Base-by-base conservation (phyloP, 2,113 vertebrate species). In the Pterocles burchelli region DNA sequence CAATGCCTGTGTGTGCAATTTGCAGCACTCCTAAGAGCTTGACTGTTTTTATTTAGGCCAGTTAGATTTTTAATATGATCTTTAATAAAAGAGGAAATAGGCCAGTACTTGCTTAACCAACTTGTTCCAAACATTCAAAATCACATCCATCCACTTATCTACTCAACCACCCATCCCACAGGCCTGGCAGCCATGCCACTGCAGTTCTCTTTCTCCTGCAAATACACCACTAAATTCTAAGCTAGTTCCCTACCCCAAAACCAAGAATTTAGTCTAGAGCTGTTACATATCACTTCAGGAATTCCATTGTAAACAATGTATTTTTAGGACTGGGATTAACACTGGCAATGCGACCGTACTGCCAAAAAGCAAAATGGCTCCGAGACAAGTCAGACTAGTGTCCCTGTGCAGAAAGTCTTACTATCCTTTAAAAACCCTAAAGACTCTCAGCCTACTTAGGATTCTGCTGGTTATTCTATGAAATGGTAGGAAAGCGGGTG, bases 1-100 rank as follows among this genome's bases (percentile, higher is more conserved):
- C 48, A 66, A 22, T 0, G 10, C 36, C 17, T 10, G 16, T 0
- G 16, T 0, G 1, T 22, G 43, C 51, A 14, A 26, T 15, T 10
- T 11, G 55, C 43, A 76, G 34, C 10, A 6, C 33, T 33, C 41
- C 7, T 2, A n/a, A 17, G 4, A 46, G 10, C 22, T 33, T 24
- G 25, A 28, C 8, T 11, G 5, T 38, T 76, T 36, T 29, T 29
- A 15, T 55, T 58, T 20, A 36, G 43, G 2, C 6, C 28, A 36
- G 15, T 4, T 20, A 38, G 26, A n/a, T 48, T 63, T 93, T 72
- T 3, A 6, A 68, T 7, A 28, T 3, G 3, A 22, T 43, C n/a
- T 29, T 58, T 62, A 28, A 0, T 29, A 49, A 59, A 5, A 70
- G 22, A 3, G 26, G 59, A 83, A 65, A 36, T 2, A 38, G 29